These are phyloP conservation scores for Anabas testudineus DNA, from an alignment of 2,797 vertebrate species.

Conservation along the genomic window DNA sequence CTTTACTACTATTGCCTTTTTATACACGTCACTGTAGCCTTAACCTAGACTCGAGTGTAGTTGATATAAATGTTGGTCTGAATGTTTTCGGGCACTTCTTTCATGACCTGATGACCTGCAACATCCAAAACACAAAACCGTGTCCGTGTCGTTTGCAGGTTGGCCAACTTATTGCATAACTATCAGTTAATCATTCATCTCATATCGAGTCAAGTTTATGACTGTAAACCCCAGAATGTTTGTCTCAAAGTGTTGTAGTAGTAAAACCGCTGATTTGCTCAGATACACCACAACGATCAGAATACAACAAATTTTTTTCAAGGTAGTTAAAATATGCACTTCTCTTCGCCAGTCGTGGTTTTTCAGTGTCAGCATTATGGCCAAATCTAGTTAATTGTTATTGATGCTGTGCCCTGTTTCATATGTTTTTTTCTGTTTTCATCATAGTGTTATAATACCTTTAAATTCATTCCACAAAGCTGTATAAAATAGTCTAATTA, in stretches of 20 bases:
- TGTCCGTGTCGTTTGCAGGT: neutral
- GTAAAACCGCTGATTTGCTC: too few species aligned
- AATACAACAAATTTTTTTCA: too few species aligned
- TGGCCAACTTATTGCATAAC: neutral
- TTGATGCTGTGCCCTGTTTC: neutral
- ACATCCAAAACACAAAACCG: neutral
- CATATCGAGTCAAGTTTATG: too few species aligned
- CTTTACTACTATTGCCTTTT: conserved; percentile 40
- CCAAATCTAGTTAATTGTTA: neutral
- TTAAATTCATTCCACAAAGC: too few species aligned
- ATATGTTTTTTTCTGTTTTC: neutral
- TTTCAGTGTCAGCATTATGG: neutral
- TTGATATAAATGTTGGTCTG: neutral
- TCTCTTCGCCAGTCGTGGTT: neutral
- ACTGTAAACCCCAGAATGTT: too few species aligned
- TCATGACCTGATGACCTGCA: neutral
- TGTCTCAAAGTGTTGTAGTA: too few species aligned
- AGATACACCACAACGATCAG: too few species aligned
- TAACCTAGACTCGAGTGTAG: conserved; percentile 5
- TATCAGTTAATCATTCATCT: too few species aligned
- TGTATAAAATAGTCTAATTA: too few species aligned
- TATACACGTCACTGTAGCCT: conserved; percentile 18
- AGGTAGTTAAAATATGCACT: too few species aligned
- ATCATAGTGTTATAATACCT: too few species aligned
- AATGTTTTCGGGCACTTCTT: neutral